These are phyloP conservation scores for Antechinus flavipes DNA, from an alignment of 2,113 vertebrate species.

Conservation along the genomic window DNA sequence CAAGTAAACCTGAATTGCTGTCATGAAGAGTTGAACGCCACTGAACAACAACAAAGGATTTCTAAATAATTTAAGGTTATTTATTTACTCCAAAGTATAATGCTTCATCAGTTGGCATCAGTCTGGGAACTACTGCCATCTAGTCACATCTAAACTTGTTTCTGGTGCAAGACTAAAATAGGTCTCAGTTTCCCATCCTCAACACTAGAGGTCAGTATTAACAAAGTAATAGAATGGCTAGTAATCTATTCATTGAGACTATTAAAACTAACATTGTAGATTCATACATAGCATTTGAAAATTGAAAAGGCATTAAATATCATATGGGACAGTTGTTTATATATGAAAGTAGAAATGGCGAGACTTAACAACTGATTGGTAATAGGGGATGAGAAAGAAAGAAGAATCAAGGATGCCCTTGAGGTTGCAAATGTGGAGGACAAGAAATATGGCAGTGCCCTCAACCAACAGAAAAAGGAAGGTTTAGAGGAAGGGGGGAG, in stretches of 20 bases:
- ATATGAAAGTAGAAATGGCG: background rate
- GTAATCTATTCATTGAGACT: no score
- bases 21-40: background rate
- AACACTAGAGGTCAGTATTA: conserved; percentile 73
- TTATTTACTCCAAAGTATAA: background rate
- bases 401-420: background rate
- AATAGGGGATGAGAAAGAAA: background rate
- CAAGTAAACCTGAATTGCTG: background rate
- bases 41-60: background rate
- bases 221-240: conserved; percentile 26
- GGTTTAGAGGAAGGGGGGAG: background rate
- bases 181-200: background rate
- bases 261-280: background rate
- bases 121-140: background rate
- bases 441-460: background rate
- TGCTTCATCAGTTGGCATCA: background rate
- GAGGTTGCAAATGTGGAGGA: background rate
- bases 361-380: background rate
- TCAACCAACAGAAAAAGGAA: background rate
- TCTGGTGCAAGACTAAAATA: background rate
- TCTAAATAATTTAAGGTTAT: background rate
- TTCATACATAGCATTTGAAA: background rate
- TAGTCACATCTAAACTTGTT: background rate
- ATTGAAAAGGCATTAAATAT: background rate
- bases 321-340: background rate